These are phyloP conservation scores for Felis catus DNA, from an alignment of 2,113 vertebrate genomes.

Conservation along the genomic window DNA sequence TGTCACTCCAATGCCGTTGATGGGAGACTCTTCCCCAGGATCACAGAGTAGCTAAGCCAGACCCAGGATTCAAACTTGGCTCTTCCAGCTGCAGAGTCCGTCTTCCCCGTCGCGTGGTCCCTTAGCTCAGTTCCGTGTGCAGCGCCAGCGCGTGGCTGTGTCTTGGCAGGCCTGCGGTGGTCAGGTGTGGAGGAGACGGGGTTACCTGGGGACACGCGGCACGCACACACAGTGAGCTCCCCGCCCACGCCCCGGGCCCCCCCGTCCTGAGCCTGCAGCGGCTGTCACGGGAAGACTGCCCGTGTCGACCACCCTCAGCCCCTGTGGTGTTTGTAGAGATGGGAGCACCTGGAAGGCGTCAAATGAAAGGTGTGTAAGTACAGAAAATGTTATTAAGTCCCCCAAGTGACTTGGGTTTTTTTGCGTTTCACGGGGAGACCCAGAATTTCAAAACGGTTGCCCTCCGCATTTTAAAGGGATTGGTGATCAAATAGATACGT, in stretches of 20 bases:
- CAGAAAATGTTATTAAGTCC: background rate
- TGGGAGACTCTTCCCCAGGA: background rate
- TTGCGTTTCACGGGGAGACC: background rate
- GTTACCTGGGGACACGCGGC: no score
- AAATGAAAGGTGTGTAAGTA: background rate
- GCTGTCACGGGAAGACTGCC: background rate
- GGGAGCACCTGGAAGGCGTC: background rate
- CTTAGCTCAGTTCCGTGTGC: background rate
- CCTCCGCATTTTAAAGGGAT: background rate
- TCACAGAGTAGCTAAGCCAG: background rate
- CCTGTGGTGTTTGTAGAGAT: background rate
- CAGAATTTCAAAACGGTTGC: background rate
- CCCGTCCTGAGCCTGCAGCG: background rate
- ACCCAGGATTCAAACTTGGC: background rate
- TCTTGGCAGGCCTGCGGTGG: background rate
- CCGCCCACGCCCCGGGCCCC: rapidly evolving
- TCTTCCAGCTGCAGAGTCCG: background rate
- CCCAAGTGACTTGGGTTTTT: background rate
- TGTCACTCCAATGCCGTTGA: background rate
- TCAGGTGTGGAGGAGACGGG: background rate
- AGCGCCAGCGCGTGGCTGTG: background rate
- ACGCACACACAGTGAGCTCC: background rate
- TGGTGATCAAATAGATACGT: background rate
- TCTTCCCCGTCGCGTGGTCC: rapidly evolving
- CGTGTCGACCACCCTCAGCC: background rate